phyloP scores from a whole-genome alignment of 1,140 invertebrate genomes.

The Orussus abietinus region DNA sequence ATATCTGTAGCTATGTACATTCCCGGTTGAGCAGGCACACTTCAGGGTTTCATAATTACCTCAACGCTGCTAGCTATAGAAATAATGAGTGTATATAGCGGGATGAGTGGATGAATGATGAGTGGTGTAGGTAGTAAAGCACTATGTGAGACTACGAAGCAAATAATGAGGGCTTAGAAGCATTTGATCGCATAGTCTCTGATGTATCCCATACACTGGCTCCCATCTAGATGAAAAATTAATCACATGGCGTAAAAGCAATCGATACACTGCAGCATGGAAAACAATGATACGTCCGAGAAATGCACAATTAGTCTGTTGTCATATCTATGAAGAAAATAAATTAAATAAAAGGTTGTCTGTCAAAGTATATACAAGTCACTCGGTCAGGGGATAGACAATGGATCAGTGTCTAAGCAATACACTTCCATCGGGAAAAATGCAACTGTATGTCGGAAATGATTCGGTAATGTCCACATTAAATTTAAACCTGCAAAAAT shows the following conservation, averaged over 20 bases:
- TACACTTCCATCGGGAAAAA: not conserved
- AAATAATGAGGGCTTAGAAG: constrained; percentile 47
- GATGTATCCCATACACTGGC: constrained; percentile 53
- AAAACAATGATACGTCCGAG: not conserved
- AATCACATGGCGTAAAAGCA: constrained; percentile 12
- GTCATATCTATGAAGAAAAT: constrained; percentile 4
- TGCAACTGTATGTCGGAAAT: no score
- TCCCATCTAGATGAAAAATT: constrained; percentile 50
- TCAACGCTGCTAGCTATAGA: constrained; percentile 41
- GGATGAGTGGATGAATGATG: constrained; percentile 44
- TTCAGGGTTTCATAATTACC: constrained; percentile 44
- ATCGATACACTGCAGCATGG: not conserved
- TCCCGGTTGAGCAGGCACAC: constrained; percentile 4
- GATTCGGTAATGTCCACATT: no score
- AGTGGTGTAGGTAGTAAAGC: constrained; percentile 45
- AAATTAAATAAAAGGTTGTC: not conserved
- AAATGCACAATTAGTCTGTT: not conserved
- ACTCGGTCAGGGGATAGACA: not conserved
- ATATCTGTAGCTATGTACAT: not conserved
- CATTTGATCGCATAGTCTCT: constrained; percentile 45
- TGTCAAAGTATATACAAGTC: not conserved
- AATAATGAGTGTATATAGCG: constrained; percentile 45
- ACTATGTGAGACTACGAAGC: constrained; percentile 53
- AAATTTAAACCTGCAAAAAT: no score
- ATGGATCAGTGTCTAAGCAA: not conserved